A percentile compares a stretch with the other conserved stretches of the same genome.
phyloP scores from a whole-genome alignment of 2,888 invertebrate species.

The Temnothorax rugatulus region DNA sequence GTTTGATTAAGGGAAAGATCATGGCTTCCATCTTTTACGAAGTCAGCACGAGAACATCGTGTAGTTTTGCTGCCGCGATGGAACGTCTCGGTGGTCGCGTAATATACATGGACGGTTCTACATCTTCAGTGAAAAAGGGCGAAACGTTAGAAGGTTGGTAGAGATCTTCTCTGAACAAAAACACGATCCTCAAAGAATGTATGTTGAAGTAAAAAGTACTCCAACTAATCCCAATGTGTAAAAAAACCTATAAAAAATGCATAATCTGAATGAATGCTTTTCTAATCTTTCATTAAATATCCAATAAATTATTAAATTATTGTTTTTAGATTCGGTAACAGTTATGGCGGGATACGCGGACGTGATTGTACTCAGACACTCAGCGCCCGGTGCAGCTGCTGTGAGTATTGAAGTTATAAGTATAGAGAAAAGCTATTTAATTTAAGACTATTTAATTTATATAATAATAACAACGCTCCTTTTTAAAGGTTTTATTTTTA shows the following conservation, averaged over 20 bases:
- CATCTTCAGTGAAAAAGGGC: constrained; percentile 98
- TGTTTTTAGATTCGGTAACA: constrained; percentile 88
- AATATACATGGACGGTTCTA: constrained; percentile 95
- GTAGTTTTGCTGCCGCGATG: constrained; percentile 99
- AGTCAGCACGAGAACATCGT: constrained; percentile 98
- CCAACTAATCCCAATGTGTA: background rate
- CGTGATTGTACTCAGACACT: constrained; percentile 97
- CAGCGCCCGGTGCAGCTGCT: constrained; percentile 95
- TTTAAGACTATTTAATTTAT: background rate
- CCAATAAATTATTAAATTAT: constrained; percentile 1
- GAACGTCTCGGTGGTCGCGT: constrained; percentile 97
- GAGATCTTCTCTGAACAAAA: background rate
- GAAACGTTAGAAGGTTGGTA: constrained; percentile 94
- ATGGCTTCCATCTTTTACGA: constrained; percentile 99
- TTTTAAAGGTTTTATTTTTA: background rate
- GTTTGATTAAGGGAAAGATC: constrained; percentile 91
- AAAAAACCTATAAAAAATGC: background rate
- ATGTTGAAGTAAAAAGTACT: background rate
- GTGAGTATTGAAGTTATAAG: constrained; percentile 87
- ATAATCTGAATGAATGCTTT: background rate
- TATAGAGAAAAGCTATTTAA: background rate
- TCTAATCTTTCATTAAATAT: background rate
- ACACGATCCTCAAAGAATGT: background rate
- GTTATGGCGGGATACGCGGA: constrained; percentile 98
- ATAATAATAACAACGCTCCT: background rate